Evolutionary conservation across 2,888 invertebrate species (phyloP).

Genomic region (Eristalinus aeneus): DNA sequence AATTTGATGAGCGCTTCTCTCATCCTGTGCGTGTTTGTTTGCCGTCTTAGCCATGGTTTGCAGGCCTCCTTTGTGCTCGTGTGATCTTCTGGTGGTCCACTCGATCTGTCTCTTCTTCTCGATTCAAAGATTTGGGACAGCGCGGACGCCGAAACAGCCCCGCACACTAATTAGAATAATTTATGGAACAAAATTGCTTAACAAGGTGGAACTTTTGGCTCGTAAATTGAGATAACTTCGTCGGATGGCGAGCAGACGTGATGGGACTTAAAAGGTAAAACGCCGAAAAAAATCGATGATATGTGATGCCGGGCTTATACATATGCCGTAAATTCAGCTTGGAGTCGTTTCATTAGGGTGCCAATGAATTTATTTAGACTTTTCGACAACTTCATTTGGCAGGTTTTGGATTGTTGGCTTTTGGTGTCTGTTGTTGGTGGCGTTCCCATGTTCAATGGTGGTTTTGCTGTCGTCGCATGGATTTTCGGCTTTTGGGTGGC

Average conservation of each 20-base stretch:
- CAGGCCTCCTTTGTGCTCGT: not conserved
- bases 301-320: conserved; percentile 27
- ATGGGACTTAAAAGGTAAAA: conserved; percentile 1
- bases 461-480: conserved; percentile 5
- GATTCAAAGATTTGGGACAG: conserved; percentile 35
- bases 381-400: conserved; percentile 71
- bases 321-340: conserved; percentile 56
- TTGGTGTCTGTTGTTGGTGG: not conserved
- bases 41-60: conserved; percentile 7
- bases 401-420: conserved; percentile 17
- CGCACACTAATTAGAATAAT: conserved; percentile 70
- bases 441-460: not conserved
- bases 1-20: conserved; percentile 54
- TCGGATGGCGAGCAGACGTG: conserved; percentile 28
- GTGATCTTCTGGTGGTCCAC: conserved; percentile 62
- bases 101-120: conserved; percentile 16
- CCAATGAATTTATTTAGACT: conserved; percentile 69
- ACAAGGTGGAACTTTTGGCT: conserved; percentile 71
- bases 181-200: conserved; percentile 71
- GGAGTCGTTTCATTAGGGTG: conserved; percentile 63
- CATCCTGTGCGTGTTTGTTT: conserved; percentile 6
- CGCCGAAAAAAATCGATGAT: conserved; percentile 11
- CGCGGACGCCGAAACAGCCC: conserved; percentile 46
- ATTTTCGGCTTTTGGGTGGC: conserved; percentile 28
- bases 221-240: conserved; percentile 70